Conservation (phyloP, 2,888 invertebrate genomes). For the Lasius platythorax region DNA sequence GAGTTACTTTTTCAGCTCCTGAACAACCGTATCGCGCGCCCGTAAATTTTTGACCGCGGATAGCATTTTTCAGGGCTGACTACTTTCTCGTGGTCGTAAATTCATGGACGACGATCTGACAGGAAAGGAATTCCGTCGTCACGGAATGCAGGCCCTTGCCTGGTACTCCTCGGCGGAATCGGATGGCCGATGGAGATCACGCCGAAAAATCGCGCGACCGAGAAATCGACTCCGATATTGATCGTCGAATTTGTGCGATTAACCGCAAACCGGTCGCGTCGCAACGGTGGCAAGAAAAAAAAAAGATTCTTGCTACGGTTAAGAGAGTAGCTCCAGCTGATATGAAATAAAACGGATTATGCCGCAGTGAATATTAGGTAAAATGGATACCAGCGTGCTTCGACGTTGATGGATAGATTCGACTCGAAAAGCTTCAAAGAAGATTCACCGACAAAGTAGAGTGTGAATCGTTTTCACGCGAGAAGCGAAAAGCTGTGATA, state of each 20-base stretch:
- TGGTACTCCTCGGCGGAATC: conserved; percentile 17
- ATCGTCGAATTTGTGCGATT: conserved; percentile 44
- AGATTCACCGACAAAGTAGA: conserved; percentile 68
- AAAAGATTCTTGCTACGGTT: conserved; percentile 39
- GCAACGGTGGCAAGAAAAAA: neutral
- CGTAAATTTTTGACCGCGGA: conserved; percentile 58
- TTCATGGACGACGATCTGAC: conserved; percentile 52
- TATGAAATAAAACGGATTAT: conserved; percentile 49
- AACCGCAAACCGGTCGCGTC: neutral
- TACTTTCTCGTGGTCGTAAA: conserved; percentile 53
- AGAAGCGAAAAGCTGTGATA: conserved; percentile 60
- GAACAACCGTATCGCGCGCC: conserved; percentile 54
- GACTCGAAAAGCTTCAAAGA: conserved; percentile 59
- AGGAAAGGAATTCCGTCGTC: conserved; percentile 57
- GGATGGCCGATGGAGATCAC: conserved; percentile 36
- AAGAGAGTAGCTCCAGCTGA: conserved; percentile 30
- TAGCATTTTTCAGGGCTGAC: conserved; percentile 54
- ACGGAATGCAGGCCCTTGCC: conserved; percentile 43
- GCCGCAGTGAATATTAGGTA: conserved; percentile 48
- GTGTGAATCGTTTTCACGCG: conserved; percentile 39
- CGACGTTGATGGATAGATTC: conserved; percentile 71
- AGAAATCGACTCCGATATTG: conserved; percentile 32
- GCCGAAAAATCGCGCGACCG: conserved; percentile 21
- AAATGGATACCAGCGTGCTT: conserved; percentile 56
- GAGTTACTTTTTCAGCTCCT: conserved; percentile 52